Base-by-base conservation (phyloP, 2,113 vertebrate species). In the Saccopteryx bilineata region DNA sequence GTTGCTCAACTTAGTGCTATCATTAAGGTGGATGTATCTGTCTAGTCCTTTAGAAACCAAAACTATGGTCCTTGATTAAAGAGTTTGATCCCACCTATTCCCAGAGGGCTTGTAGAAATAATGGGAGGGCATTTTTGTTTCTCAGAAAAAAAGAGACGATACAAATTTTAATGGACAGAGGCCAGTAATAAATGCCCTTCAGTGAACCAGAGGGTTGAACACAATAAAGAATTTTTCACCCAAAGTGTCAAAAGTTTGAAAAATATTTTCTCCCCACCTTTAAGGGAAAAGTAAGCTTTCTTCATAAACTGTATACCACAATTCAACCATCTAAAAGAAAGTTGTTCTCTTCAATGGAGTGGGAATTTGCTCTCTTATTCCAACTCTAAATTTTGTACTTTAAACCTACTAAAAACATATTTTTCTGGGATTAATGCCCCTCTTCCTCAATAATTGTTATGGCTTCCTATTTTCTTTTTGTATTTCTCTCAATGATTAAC, bases 21-120 rank as follows among this genome's bases (percentile, higher is more conserved):
- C 26, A 61, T 79, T 21, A 61, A 61, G 28, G 28, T 66, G 66
- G 5, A 19, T 72, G 5, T 50, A 33, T 71, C n/a, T 90, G 10
- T 83, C 76, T 69, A 68, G 7, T 26, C 50, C 48, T 92, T 93
- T 52, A 60, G 60, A 89, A 84, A 66, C 50, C 58, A 81, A 81
- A 94, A 56, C 52, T 85, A 6, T 58, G 13, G 17, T 83, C 50
- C 19, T 72, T 21, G 31, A 13, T 6, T 3, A 9, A 80, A 91
- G 8, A 76, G 91, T 18, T 10, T 66, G 60, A 94, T 66, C 60
- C 31, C 46, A 61, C 31, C 23, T 68, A 61, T 14, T 21, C 31
- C 21, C 4, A 54, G 19, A 68, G 74, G n/a, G 8, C 28, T 48
- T 75, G n/a, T 33, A 46, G 31, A 92, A 94, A 81, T 86, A 18